Base-by-base conservation (phyloP, 1,140 invertebrate species). In the Drosophila ercepeae region DNA sequence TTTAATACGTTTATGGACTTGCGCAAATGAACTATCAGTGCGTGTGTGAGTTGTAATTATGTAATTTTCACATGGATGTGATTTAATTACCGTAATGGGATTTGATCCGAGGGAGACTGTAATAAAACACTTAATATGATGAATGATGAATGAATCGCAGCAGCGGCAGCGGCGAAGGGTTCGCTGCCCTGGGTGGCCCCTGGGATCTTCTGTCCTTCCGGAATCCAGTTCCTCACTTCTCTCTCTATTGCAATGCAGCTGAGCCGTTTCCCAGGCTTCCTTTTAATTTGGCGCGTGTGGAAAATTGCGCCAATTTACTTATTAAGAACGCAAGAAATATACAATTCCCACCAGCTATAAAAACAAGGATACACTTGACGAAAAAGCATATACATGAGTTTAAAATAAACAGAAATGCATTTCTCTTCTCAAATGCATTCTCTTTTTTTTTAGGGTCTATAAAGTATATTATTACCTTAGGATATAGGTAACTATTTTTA, bases 11-110 rank as follows among this genome's bases (percentile, higher is more conserved):
- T 90, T 88, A 90, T 90, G 69, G 78, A 89, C 82, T 88, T 70
- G 78, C 51, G 58, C 57, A 78, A 72, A 58, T 68, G 69, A 81
- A 74, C 67, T 71, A 69, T 51, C 18, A 32, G 42, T 55, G 39
- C 42, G 39, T 46, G 50, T 72, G 57, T 63, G 45, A 60, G 68
- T 39, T 75, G 70, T 90, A 90, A 90, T 90, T 90, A 90, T 89
- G 76, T 83, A 90, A 90, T 90, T 83, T 90, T 90, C 88, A 81
- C 84, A 90, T 90, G 83, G 65, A 83, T 78, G 83, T 84, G 88
- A 90, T 90, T 90, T 90, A 90, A 90, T 90, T 90, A 90, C 88
- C 76, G 78, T 90, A 90, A 90, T 90, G 88, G 88, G 88, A 90
- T 81, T 90, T 90, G 67, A 89, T 72, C 50, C 59, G 32, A 36